A percentile compares a stretch with the other conserved stretches of the same genome.
phyloP scores from a whole-genome alignment of 2,113 vertebrate species.

The Carassius auratus region DNA sequence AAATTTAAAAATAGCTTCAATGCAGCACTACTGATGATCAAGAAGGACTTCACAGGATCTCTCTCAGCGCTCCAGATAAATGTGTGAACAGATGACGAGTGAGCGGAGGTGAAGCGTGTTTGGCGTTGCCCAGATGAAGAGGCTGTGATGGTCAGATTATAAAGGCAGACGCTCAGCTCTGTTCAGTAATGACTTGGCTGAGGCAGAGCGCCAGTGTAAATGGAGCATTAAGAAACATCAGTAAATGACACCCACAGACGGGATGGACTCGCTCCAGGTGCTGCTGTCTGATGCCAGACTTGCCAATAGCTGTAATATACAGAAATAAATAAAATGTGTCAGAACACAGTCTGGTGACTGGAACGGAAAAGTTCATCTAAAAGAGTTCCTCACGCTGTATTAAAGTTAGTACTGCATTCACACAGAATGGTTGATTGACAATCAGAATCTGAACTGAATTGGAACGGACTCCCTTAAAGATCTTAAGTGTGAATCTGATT shows the following conservation, averaged over 20 bases:
- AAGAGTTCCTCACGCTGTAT: background rate
- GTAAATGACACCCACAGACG: slow-evolving; percentile 18
- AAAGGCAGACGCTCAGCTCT: background rate
- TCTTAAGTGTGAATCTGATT: background rate
- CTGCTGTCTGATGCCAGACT: background rate
- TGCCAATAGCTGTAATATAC: background rate
- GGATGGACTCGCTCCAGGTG: slow-evolving; percentile 22
- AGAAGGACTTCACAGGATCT: background rate
- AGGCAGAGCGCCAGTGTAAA: slow-evolving; percentile 18
- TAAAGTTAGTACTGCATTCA: background rate
- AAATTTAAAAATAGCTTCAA: background rate
- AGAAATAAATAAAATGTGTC: slow-evolving; percentile 8
- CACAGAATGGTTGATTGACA: background rate
- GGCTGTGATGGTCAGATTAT: slow-evolving; percentile 23
- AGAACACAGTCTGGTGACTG: background rate
- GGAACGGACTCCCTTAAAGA: no score
- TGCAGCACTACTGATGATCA: background rate
- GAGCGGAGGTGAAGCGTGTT: slow-evolving; percentile 19
- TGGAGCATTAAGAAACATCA: slow-evolving; percentile 13
- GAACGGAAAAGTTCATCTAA: background rate
- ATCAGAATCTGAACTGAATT: background rate
- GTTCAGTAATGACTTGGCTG: background rate
- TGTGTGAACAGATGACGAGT: slow-evolving; percentile 5
- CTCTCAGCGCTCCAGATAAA: background rate
- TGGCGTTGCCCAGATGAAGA: background rate